phyloP scores from a whole-genome alignment of 1,140 invertebrate genomes.

The Meloidogyne chitwoodi region DNA sequence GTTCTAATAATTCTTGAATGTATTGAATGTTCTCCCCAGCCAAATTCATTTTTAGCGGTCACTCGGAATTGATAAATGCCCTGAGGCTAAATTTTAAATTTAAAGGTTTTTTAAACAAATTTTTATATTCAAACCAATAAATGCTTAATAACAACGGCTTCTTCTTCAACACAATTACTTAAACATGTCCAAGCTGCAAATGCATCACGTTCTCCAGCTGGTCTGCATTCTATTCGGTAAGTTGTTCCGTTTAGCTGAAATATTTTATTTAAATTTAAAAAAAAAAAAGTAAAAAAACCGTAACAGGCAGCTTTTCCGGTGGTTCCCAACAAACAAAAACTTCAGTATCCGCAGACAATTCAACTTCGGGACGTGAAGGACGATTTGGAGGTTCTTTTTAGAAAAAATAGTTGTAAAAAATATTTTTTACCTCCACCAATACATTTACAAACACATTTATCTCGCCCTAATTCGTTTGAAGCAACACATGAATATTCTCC shows the following conservation, averaged over 20 bases:
- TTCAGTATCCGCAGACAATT: constrained; percentile 77
- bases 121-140: constrained; percentile 66
- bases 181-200: constrained; percentile 72
- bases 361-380: constrained; percentile 80
- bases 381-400: constrained; percentile 70
- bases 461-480: constrained; percentile 70
- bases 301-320: constrained; percentile 70
- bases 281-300: constrained; percentile 62
- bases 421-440: constrained; percentile 60
- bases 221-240: constrained; percentile 66
- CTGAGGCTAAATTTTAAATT: background rate
- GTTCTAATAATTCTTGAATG: constrained; percentile 61
- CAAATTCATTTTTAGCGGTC: constrained; percentile 81
- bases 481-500: constrained; percentile 93
- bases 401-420: background rate
- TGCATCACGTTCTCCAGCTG: constrained; percentile 63
- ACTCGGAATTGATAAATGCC: constrained; percentile 73
- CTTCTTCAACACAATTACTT: constrained; percentile 82
- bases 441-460: constrained; percentile 63
- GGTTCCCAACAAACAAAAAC: constrained; percentile 75
- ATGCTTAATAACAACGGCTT: constrained; percentile 78
- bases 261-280: background rate
- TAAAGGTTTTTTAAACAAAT: background rate
- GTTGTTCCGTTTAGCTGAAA: background rate
- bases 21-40: constrained; percentile 64